Base-by-base conservation (phyloP, 2,888 invertebrate species). In the Teleogryllus oceanicus region DNA sequence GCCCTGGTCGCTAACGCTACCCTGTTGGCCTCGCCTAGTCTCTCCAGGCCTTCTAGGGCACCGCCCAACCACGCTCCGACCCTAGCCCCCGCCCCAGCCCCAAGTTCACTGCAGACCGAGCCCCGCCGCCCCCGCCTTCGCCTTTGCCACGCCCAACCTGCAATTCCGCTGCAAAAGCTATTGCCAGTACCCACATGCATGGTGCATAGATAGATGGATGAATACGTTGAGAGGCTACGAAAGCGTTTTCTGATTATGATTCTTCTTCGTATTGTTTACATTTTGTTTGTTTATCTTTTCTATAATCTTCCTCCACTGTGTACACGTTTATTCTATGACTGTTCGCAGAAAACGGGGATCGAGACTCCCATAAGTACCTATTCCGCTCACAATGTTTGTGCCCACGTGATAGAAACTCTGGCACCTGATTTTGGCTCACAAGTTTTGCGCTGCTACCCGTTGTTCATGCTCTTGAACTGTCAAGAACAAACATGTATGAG, bases 181-280 rank as follows among this genome's bases (percentile, higher is more conserved):
- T 80, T 80, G 51, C 49, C 79, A 49, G 81, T 81, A 81, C 82
- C 79, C 49, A 78, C 75, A 78, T 81, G 82, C 82, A 82, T 82
- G 82, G 80, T 80, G 80, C 82, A 82, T 81, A 82, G 82, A 80
- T 82, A 81, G 81, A 81, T 76, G 62, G n/a, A 62, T 62, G 62
- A 62, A 62, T 62, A 18, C 62, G 13, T 13, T 62, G n/a, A 13
- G 62, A 62, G 62, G 62, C 62, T 62, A 62, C n/a, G 16, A 62
- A 62, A 62, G 62, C 13, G 62, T 62, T 62, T 62, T 62, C 62
- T 62, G 13, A 13, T 62, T 62, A 13, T 18, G 5, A 13, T 62
- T 62, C 16, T 62, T n/a, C 62, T 13, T 62, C 62, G 4, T 62
- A 13, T 18, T 18, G 62, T 62, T 62, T 62, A 18, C 62, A 37